Evolutionary conservation across 2,888 invertebrate species (phyloP), one percentile per base, ranked within the genome.

Genomic region (Morpho helenor): DNA sequence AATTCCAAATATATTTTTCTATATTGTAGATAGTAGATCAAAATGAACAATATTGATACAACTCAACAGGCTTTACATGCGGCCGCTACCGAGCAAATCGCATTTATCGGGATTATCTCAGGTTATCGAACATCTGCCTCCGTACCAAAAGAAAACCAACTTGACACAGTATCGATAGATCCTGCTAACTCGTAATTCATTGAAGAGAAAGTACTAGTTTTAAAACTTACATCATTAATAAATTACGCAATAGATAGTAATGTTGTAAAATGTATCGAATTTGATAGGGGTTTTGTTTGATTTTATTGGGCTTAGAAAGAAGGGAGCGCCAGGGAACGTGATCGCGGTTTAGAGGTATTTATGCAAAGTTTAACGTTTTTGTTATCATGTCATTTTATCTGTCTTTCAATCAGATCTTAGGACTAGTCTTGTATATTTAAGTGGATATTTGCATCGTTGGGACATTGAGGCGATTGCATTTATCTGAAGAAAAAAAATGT

Each of bases 41-140:
- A 67, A 66, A 61, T 66, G 62, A 66, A 66, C 69, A 72, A 69
- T 68, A 76, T 76, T 75, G 78, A 75, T 76, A 72, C 67, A 66
- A 63, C 59, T 67, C 63, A 68, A 69, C 62, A 49, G 73, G 73
- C 77, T 73, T 73, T 73, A 71, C 70, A 74, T 70, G 77, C 79
- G 74, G 76, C 81, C 78, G 80, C 78, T 79, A 75, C 72, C 65
- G 76, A 77, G 81, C 79, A 82, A 82, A 84, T 85, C 87, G 79
- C 76, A 79, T 86, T 76, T 79, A 86, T 84, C 84, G 63, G 79
- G 86, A 84, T 85, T 86, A 85, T 84, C 84, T 78, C 66, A 74
- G 87, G 87, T 87, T 87, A 87, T 87, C 87, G 74, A 74, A 64
- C 75, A 84, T 84, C 83, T 77, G 63, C 57, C 63, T 71, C 59